phyloP scores from a whole-genome alignment of 2,113 vertebrate genomes.

The Dicaeum eximium region DNA sequence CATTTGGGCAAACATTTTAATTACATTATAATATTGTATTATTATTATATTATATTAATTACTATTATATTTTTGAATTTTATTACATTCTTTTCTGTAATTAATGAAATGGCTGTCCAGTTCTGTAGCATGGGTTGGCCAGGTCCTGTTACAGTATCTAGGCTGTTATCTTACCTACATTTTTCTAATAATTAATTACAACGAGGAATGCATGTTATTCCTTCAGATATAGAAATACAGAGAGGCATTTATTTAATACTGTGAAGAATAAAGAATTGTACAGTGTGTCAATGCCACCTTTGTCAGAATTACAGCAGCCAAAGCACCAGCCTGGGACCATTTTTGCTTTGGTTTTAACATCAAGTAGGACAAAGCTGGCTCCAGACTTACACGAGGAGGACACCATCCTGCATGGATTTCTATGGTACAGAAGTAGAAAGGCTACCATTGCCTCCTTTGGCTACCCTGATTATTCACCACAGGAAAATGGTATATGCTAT shows the following conservation, averaged over 20 bases:
- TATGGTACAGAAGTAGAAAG: neutral
- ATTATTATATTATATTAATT: neutral
- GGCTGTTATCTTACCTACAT: neutral
- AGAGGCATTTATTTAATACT: neutral
- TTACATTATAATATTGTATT: neutral
- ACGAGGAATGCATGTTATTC: neutral
- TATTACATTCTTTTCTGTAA: neutral
- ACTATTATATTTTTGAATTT: neutral
- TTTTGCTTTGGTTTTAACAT: neutral
- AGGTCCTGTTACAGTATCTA: neutral
- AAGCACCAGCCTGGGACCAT: neutral
- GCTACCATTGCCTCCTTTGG: neutral
- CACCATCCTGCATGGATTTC: neutral
- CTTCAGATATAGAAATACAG: neutral
- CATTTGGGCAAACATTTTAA: neutral
- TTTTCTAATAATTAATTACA: neutral
- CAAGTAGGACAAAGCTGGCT: neutral
- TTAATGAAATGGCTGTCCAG: neutral
- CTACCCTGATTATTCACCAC: neutral
- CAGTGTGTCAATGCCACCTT: neutral
- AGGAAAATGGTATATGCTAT: neutral
- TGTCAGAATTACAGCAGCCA: neutral
- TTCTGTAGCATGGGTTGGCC: neutral
- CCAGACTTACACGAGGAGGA: neutral
- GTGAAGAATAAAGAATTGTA: neutral